These are phyloP conservation scores for Chamaedrilus cognettii DNA, from an alignment of 2,888 invertebrate species.

Conservation along the genomic window DNA sequence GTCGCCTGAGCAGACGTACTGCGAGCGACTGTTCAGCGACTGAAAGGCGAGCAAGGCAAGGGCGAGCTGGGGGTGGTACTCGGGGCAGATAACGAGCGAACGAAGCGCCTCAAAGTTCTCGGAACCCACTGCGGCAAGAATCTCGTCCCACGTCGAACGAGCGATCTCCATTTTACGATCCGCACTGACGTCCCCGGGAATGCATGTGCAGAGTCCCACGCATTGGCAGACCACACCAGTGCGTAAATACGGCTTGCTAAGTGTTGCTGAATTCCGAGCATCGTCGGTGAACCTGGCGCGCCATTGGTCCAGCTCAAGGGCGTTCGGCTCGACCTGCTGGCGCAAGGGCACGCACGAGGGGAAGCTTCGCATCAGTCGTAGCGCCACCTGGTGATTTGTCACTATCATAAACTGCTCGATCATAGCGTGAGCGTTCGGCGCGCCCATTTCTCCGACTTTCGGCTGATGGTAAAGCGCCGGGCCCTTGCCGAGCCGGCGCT, in stretches of 20 bases:
- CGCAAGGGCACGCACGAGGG: conserved; percentile 45
- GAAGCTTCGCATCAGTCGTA: conserved; percentile 40
- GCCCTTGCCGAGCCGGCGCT: not conserved
- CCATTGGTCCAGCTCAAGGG: conserved; percentile 25
- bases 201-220: not conserved
- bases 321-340: conserved; percentile 41
- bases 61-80: conserved; percentile 47
- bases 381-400: conserved; percentile 46
- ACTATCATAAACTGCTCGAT: conserved; percentile 49
- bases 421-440: conserved; percentile 42
- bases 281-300: conserved; percentile 4
- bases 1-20: conserved; percentile 39
- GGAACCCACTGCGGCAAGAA: conserved; percentile 14
- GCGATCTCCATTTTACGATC: conserved; percentile 5
- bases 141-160: not conserved
- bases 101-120: conserved; percentile 39
- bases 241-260: conserved; percentile 11
- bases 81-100: conserved; percentile 42
- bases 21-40: conserved; percentile 39
- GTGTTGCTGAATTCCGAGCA: conserved; percentile 5
- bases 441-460: conserved; percentile 9
- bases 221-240: conserved; percentile 9
- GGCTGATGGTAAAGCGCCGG: not conserved
- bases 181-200: not conserved
- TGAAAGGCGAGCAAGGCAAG: conserved; percentile 43